These are phyloP conservation scores for Dolomedes plantarius DNA, from an alignment of 2,888 invertebrate species.

Conservation along the genomic window DNA sequence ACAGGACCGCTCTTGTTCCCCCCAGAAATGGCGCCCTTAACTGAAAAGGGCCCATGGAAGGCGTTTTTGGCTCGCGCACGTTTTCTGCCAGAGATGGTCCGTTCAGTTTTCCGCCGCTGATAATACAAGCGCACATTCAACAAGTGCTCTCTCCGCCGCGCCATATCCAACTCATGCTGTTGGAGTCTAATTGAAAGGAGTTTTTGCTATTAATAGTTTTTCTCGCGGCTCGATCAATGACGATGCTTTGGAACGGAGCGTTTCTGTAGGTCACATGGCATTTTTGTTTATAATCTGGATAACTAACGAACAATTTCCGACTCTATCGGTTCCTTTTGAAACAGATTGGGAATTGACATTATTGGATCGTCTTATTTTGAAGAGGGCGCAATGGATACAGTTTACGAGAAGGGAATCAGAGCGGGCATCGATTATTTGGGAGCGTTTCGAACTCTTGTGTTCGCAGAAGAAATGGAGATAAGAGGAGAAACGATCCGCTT, in stretches of 20 bases:
- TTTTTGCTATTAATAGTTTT: conserved; percentile 17
- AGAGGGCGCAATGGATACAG: neutral
- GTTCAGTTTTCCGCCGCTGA: conserved; percentile 27
- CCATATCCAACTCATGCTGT: neutral
- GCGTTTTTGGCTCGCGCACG: no score
- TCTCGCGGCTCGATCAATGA: neutral
- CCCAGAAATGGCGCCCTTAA: no score
- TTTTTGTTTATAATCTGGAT: conserved; percentile 11
- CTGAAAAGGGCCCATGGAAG: no score
- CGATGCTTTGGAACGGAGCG: neutral
- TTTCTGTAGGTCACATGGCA: neutral
- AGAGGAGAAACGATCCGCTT: no score
- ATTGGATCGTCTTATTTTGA: no score
- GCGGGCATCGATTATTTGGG: neutral
- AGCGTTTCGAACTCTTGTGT: neutral
- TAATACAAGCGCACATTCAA: conserved; percentile 41
- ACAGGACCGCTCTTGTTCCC: no score
- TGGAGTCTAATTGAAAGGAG: conserved; percentile 16
- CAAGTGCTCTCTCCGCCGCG: conserved; percentile 35
- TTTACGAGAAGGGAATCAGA: neutral
- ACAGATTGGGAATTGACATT: no score
- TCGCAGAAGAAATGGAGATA: no score
- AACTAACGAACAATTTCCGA: neutral
- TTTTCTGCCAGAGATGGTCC: no score
- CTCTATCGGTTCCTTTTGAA: neutral